A percentile compares a stretch with the other conserved stretches of the same genome.
Evolutionary conservation across 2,888 invertebrate species (phyloP).

Genomic region (Tiliacea aurago): DNA sequence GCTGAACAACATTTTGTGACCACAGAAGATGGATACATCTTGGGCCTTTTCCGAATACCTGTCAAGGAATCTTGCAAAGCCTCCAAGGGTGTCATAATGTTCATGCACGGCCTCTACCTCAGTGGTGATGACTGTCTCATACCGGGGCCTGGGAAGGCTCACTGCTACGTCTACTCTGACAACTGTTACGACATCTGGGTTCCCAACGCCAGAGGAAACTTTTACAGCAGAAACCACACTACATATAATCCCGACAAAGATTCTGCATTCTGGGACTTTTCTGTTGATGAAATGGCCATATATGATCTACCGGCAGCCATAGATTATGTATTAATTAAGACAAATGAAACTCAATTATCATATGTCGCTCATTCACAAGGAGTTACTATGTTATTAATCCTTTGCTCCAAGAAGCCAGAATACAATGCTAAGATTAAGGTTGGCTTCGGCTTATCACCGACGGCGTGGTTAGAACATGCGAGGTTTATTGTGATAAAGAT

Average conservation of each 20-base stretch:
- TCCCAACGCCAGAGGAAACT: conserved; percentile 94
- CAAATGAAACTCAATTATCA: conserved; percentile 59
- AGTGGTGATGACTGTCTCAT: conserved; percentile 93
- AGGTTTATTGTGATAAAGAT: conserved; percentile 61
- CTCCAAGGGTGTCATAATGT: conserved; percentile 81
- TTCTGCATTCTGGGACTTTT: conserved; percentile 68
- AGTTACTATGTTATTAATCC: conserved; percentile 56
- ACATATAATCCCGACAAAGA: conserved; percentile 63
- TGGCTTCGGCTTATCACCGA: conserved; percentile 69
- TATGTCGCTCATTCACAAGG: conserved; percentile 73
- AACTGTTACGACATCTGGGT: conserved; percentile 93
- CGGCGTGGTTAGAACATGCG: conserved; percentile 63
- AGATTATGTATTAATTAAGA: conserved; percentile 68
- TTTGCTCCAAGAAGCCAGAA: conserved; percentile 68
- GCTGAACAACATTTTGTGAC: conserved; percentile 65
- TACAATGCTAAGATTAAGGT: conserved; percentile 71
- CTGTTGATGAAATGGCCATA: conserved; percentile 68
- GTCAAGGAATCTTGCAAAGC: conserved; percentile 42
- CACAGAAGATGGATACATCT: conserved; percentile 70
- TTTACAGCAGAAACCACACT: conserved; percentile 88
- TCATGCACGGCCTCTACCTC: conserved; percentile 94
- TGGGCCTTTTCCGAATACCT: conserved; percentile 65
- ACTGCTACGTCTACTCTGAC: conserved; percentile 91
- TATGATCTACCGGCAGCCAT: conserved; percentile 69
- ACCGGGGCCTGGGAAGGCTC: conserved; percentile 89